These are phyloP conservation scores for Centroberyx gerrardi DNA, from an alignment of 2,797 vertebrate species.

Conservation along the genomic window DNA sequence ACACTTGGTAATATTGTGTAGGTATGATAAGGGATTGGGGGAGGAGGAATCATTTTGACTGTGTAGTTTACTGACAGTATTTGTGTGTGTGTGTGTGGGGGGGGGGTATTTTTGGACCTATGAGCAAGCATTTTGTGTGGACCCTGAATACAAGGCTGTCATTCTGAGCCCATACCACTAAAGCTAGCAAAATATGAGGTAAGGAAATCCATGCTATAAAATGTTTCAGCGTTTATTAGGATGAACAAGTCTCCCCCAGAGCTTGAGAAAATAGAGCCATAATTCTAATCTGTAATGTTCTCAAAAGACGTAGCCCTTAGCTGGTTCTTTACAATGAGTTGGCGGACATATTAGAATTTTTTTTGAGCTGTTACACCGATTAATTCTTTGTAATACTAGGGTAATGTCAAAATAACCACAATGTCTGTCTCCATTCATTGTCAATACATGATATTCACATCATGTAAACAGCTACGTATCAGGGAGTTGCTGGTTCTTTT, in stretches of 20 bases:
- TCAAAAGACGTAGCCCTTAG: slow-evolving; percentile 15
- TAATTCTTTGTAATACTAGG: slow-evolving; percentile 1
- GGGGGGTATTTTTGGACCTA: not conserved
- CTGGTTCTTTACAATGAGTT: slow-evolving; percentile 12
- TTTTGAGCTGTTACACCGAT: slow-evolving; percentile 13
- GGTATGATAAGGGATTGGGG: not conserved
- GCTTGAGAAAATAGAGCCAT: not conserved
- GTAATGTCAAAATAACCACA: not conserved
- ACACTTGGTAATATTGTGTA: not conserved
- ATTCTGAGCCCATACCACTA: not conserved
- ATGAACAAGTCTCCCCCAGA: not conserved
- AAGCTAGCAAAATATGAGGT: not conserved
- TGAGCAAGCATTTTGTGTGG: not conserved
- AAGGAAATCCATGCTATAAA: not conserved
- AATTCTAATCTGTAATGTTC: not conserved
- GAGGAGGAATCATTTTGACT: not conserved
- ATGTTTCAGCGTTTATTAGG: not conserved
- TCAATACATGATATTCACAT: not conserved
- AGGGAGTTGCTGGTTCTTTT: too few relatives aligned
- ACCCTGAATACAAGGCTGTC: not conserved
- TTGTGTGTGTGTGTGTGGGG: not conserved
- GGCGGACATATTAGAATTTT: not conserved
- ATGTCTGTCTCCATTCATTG: not conserved
- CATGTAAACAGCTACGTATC: too few relatives aligned
- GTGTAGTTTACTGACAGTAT: not conserved